Base-by-base conservation (phyloP, 2,113 vertebrate species). In the Lipotes vexillifer region DNA sequence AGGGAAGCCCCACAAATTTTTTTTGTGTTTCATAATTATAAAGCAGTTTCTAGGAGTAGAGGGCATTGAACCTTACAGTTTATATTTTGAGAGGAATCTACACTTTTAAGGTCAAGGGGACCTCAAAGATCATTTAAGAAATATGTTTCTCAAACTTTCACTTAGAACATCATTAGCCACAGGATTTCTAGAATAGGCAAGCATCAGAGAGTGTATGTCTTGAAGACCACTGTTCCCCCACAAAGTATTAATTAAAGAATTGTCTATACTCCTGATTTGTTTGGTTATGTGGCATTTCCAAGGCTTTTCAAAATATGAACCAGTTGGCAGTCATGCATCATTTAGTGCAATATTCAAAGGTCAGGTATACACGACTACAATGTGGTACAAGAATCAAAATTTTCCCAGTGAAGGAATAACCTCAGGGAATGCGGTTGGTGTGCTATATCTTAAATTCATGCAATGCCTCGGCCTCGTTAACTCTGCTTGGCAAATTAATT, bases 401-500 rank as follows among this genome's bases (percentile, higher is more conserved):
- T 81, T 95, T 92, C 69, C 82, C 90, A 81, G 25, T n/a, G 69
- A 96, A 94, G 74, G 93, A 81, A 69, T 57, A 75, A 93, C 96
- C 83, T 57, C 66, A 59, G 97, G 97, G 87, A 94, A 88, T 36
- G 20, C 36, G 52, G 44, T 21, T 59, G 18, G n/a, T 81, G 44
- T 90, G 65, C 71, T 94, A 33, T 81, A 86, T 90, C 75, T 88
- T 41, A 49, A 96, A 96, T 97, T 96, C 75, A 77, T 94, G 78
- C 46, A 94, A 90, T 97, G 89, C 90, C 87, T 98, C n/a, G 2
- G 89, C 87, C 87, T 98, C n/a, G 1, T 98, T 97, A 97, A 96
- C 81, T 94, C 72, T 78, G 72, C 77, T 91, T 96, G 94, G 92
- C 66, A 97, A 97, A 96, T 98, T 97, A 97, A 97, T 98, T 97